These are phyloP conservation scores for Halichoerus grypus DNA, from an alignment of 2,113 vertebrate genomes.

Conservation along the genomic window DNA sequence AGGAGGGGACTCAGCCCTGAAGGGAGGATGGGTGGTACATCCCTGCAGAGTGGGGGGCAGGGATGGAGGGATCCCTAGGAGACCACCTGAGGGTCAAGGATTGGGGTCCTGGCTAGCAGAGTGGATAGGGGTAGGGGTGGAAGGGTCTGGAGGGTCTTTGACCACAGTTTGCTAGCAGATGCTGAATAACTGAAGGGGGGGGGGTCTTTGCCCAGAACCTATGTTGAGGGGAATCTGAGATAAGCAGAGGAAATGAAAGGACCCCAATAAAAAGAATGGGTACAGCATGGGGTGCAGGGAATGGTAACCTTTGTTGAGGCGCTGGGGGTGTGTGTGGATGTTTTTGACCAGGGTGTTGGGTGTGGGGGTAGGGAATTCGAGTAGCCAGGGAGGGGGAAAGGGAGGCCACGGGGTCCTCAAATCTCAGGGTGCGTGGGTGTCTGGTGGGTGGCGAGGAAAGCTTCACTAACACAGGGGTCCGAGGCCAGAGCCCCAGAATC, in stretches of 20 bases:
- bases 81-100: background rate
- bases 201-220: background rate
- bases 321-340: background rate
- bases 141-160: background rate
- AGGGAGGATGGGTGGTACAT: background rate
- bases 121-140: background rate
- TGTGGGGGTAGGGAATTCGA: background rate
- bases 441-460: background rate
- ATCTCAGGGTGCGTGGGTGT: background rate
- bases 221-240: background rate
- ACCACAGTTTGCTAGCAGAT: constrained; percentile 21
- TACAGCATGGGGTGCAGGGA: background rate
- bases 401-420: background rate
- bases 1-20: background rate
- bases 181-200: background rate
- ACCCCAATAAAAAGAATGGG: background rate
- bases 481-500: background rate
- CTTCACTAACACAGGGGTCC: background rate
- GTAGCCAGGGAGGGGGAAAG: background rate
- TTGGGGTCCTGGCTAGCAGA: background rate
- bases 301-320: background rate
- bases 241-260: background rate
- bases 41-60: background rate
- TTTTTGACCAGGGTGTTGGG: background rate
- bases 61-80: background rate